phyloP scores from a whole-genome alignment of 2,888 invertebrate species.

The Athalia cordata region DNA sequence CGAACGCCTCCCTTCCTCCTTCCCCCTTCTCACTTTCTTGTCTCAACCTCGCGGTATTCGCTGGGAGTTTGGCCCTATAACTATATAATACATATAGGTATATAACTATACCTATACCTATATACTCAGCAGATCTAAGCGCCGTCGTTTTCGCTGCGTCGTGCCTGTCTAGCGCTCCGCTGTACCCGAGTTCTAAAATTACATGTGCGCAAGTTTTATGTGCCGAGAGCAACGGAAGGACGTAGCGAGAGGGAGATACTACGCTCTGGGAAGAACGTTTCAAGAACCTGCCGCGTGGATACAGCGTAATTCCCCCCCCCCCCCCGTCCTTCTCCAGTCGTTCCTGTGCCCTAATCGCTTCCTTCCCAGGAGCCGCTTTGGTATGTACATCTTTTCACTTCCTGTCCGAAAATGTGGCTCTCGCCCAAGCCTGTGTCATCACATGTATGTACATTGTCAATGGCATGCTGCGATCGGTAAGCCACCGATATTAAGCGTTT shows the following conservation, averaged over 20 bases:
- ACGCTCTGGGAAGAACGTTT: constrained; percentile 11
- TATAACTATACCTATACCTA: too few relatives aligned
- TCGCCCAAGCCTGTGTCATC: not conserved
- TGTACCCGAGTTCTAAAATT: constrained; percentile 22
- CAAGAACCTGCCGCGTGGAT: not conserved
- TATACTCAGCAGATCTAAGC: too few relatives aligned
- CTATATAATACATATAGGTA: too few relatives aligned
- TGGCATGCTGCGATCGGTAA: too few relatives aligned
- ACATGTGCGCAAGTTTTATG: not conserved
- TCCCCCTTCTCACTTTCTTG: too few relatives aligned
- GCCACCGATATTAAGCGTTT: too few relatives aligned
- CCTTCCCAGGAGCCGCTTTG: constrained; percentile 33
- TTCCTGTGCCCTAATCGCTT: constrained; percentile 43
- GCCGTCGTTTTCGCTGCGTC: too few relatives aligned
- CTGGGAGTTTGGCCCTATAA: not conserved
- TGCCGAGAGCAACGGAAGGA: constrained; percentile 46
- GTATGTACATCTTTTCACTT: constrained; percentile 32
- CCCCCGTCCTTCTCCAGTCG: constrained; percentile 17
- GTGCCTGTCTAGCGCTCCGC: too few relatives aligned
- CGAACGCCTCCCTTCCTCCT: too few relatives aligned
- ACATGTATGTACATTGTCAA: too few relatives aligned
- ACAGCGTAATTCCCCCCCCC: constrained; percentile 14
- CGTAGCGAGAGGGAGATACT: constrained; percentile 47
- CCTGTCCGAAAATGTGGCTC: constrained; percentile 6
- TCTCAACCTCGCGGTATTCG: not conserved